Conservation (phyloP, 2,797 vertebrate species). For the Siniperca scherzeri region DNA sequence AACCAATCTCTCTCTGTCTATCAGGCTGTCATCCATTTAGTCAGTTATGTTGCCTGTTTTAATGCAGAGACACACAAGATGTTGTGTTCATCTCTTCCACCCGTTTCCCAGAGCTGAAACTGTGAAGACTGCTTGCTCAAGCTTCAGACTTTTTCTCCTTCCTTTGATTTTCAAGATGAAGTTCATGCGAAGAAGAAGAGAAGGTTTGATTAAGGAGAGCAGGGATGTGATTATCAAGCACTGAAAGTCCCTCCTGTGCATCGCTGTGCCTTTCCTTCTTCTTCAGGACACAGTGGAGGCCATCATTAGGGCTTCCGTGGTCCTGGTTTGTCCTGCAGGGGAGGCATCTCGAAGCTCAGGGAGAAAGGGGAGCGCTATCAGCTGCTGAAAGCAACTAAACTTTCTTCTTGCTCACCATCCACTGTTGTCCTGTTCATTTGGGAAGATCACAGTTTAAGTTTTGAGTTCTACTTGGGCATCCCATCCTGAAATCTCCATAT, state of each 20-base stretch:
- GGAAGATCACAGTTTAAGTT: slow-evolving; percentile 61
- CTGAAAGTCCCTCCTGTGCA: slow-evolving; percentile 32
- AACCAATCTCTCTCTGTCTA: slow-evolving; percentile 57
- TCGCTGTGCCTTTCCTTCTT: slow-evolving; percentile 44
- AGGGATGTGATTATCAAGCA: slow-evolving; percentile 62
- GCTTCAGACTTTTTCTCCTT: slow-evolving; percentile 28
- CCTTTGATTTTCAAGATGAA: slow-evolving; percentile 54
- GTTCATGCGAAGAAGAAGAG: slow-evolving; percentile 59
- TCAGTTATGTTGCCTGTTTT: slow-evolving; percentile 43
- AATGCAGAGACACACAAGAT: slow-evolving; percentile 35
- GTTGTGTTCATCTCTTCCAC: slow-evolving; percentile 20
- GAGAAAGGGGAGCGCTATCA: slow-evolving; percentile 11
- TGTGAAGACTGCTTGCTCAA: slow-evolving; percentile 13
- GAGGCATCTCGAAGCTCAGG: slow-evolving; percentile 24
- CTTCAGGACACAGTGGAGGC: slow-evolving; percentile 42
- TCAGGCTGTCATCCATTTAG: slow-evolving; percentile 29
- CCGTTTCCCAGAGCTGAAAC: slow-evolving; percentile 41
- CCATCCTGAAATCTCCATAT: slow-evolving; percentile 34
- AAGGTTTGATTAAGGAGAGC: slow-evolving; percentile 49
- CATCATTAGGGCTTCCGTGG: background rate
- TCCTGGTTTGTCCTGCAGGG: slow-evolving; percentile 43
- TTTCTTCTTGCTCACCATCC: slow-evolving; percentile 8
- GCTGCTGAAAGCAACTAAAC: slow-evolving; percentile 30
- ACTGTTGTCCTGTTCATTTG: slow-evolving; percentile 28
- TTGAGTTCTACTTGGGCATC: slow-evolving; percentile 37